Percentiles rank a stretch among this genome's conserved stretches.
Conservation (phyloP, 2,797 vertebrate genomes). For the Thalassophryne amazonica region DNA sequence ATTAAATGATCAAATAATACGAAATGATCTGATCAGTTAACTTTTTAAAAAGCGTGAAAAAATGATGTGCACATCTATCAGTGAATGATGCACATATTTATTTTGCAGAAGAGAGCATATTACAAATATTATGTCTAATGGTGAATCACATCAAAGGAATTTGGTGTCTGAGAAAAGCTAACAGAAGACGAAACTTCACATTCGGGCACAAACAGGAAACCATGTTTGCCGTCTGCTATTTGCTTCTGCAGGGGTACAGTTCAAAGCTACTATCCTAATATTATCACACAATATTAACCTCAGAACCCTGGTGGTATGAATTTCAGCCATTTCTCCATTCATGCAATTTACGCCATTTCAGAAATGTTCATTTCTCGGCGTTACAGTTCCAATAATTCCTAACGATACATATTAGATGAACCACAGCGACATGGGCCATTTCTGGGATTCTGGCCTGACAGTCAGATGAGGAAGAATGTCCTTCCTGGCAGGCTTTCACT, state of each 20-base stretch:
- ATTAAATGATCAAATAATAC: no score
- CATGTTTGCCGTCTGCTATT: constrained; percentile 1
- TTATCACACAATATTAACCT: constrained; percentile 54
- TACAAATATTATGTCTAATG: no score
- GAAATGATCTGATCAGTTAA: no score
- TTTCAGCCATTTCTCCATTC: constrained; percentile 21
- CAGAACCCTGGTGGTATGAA: constrained; percentile 4
- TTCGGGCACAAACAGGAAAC: constrained; percentile 8
- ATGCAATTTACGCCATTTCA: constrained; percentile 13
- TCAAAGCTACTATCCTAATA: constrained; percentile 16
- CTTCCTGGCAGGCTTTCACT: constrained; percentile 29
- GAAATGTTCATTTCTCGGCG: constrained; percentile 27
- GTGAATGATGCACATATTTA: no score
- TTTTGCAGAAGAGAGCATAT: no score
- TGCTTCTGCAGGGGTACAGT: constrained; percentile 22
- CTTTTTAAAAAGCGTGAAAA: no score
- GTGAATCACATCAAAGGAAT: no score
- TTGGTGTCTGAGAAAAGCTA: no score
- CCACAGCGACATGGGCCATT: constrained; percentile 38
- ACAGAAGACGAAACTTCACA: constrained; percentile 58
- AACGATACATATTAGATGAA: constrained; percentile 50
- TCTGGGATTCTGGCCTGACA: constrained; percentile 28
- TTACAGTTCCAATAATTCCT: constrained; percentile 50
- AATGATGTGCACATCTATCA: no score
- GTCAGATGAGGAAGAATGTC: constrained; percentile 45